Conservation (phyloP, 2,888 invertebrate genomes). For the Pristionchus fissidentatus region DNA sequence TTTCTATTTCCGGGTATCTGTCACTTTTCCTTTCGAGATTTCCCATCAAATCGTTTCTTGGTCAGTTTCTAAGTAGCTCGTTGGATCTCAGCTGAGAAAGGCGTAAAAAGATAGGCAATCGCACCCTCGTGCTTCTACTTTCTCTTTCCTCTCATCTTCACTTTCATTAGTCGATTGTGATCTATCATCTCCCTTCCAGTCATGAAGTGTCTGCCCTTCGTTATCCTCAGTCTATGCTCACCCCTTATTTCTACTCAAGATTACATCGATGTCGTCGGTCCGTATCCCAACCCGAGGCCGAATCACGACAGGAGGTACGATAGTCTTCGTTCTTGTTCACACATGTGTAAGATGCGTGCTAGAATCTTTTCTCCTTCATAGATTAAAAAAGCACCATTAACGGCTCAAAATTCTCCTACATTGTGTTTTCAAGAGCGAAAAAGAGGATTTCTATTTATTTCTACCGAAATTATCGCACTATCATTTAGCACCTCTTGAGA, state of each 20-base stretch:
- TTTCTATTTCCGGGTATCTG: constrained; percentile 6
- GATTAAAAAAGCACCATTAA: too few species aligned
- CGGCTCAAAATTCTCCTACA: too few species aligned
- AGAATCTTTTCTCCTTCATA: too few species aligned
- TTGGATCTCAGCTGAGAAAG: constrained; percentile 7
- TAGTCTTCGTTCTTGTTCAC: too few species aligned
- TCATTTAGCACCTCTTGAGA: too few species aligned
- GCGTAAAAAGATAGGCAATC: too few species aligned
- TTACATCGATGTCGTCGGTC: constrained; percentile 35
- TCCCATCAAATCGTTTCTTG: constrained; percentile 10
- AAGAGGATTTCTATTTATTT: too few species aligned
- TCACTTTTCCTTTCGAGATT: constrained; percentile 6
- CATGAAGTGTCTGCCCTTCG: constrained; percentile 23
- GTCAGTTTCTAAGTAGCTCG: not conserved
- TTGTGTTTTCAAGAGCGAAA: too few species aligned
- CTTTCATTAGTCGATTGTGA: constrained; percentile 23
- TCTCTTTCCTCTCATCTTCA: constrained; percentile 10
- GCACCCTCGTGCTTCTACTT: not conserved
- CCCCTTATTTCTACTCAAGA: not conserved
- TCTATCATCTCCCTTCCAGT: not conserved
- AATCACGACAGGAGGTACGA: not conserved
- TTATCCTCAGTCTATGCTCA: constrained; percentile 18
- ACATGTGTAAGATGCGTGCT: too few species aligned
- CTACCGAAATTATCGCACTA: not conserved
- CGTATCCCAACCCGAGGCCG: not conserved